These are phyloP conservation scores for Cuculus canorus DNA, from an alignment of 2,797 vertebrate genomes.

Conservation along the genomic window DNA sequence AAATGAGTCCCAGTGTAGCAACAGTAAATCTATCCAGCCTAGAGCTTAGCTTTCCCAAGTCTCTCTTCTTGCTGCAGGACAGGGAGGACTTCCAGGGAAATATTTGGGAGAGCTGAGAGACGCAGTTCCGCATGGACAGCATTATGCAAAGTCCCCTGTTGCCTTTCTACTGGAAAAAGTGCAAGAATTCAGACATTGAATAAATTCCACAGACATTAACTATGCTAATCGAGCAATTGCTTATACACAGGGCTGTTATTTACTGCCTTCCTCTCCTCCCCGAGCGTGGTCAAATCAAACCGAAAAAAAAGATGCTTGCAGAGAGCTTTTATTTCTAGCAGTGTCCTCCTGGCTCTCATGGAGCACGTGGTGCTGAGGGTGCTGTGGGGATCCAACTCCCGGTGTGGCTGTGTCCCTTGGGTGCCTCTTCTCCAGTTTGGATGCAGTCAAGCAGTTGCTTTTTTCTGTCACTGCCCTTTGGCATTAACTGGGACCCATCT, in stretches of 20 bases:
- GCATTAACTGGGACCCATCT: not conserved
- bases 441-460: fast-evolving
- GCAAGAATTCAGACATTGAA: not conserved
- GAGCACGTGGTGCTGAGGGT: not conserved
- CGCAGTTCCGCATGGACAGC: not conserved
- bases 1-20: not conserved
- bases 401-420: not conserved
- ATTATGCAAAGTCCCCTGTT: not conserved
- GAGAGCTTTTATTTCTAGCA: not conserved
- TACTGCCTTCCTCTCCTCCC: not conserved
- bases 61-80: not conserved
- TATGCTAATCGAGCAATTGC: not conserved
- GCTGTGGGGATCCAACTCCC: not conserved
- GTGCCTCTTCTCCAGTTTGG: not conserved
- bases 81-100: not conserved
- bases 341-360: not conserved
- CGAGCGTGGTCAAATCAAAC: not conserved
- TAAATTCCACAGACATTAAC: not conserved
- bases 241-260: not conserved
- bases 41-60: not conserved
- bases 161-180: not conserved
- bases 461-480: not conserved
- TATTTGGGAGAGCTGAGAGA: not conserved
- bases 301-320: not conserved
- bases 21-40: not conserved